Conservation (phyloP, 2,113 vertebrate genomes). For the Lasiurus borealis region DNA sequence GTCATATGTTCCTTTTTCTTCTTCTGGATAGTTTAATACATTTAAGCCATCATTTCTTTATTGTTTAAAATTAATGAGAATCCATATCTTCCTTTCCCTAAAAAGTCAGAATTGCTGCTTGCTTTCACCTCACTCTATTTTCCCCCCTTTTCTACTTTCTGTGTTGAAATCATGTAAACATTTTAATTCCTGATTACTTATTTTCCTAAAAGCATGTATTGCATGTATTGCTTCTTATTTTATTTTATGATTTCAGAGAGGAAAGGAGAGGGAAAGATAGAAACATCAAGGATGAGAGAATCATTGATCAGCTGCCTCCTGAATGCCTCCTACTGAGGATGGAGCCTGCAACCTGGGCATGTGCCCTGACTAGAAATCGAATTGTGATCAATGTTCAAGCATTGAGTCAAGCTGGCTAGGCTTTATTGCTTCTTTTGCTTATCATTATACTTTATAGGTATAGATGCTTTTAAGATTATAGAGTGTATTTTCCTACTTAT, state of each 20-base stretch:
- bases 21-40: neutral
- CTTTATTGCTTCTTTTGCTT: neutral
- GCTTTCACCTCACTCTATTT: conserved; percentile 66
- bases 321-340: too few relatives aligned
- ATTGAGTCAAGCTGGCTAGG: too few relatives aligned
- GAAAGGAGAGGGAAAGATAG: neutral
- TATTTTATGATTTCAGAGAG: neutral
- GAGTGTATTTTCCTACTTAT: neutral
- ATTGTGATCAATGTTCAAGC: too few relatives aligned
- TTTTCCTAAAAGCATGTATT: conserved; percentile 57
- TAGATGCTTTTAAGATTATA: conserved; percentile 42
- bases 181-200: conserved; percentile 59
- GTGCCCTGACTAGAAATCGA: neutral
- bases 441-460: neutral
- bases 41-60: conserved; percentile 35
- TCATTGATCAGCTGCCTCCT: neutral
- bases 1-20: neutral
- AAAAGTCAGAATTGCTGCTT: conserved; percentile 59
- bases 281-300: neutral
- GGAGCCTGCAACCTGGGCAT: neutral
- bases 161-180: conserved; percentile 77
- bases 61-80: conserved; percentile 58
- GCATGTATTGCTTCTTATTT: conserved; percentile 34
- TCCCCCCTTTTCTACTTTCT: conserved; percentile 63
- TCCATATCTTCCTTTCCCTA: neutral